Evolutionary conservation across 37 sponge, comb jelly and placozoan species (phyloP).

Genomic region (Haliclona indistincta): DNA sequence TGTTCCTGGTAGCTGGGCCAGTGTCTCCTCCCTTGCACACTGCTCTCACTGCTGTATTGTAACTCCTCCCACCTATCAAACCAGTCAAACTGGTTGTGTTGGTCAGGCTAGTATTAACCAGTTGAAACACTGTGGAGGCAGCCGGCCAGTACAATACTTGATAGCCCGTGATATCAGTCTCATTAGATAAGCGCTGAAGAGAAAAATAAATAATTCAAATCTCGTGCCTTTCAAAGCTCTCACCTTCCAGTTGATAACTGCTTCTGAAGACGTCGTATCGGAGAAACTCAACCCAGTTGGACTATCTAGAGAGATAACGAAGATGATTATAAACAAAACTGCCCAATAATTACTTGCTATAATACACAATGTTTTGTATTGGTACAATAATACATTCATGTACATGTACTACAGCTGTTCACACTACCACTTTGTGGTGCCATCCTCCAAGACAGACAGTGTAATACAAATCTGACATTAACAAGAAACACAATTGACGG

Average conservation of each 20-base stretch:
- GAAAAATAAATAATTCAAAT: background rate
- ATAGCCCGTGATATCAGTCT: slow-evolving; percentile 1
- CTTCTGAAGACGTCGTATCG: background rate
- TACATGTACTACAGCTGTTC: too few species aligned
- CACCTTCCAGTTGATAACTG: background rate
- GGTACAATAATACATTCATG: too few species aligned
- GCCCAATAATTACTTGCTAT: too few species aligned
- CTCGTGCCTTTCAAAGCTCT: too few species aligned
- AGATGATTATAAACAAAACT: too few species aligned
- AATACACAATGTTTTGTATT: too few species aligned
- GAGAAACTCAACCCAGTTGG: too few species aligned
- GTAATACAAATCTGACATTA: too few species aligned
- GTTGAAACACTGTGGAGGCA: background rate
- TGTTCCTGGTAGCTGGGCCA: background rate
- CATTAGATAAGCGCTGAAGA: background rate
- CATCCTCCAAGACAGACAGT: too few species aligned
- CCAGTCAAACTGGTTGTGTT: background rate
- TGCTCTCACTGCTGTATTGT: background rate
- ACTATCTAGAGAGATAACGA: too few species aligned
- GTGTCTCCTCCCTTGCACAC: background rate
- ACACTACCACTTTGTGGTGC: too few species aligned
- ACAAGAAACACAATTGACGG: too few species aligned
- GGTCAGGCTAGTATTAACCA: background rate
- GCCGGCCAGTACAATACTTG: slow-evolving; percentile 16
- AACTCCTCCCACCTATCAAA: background rate